Conservation (phyloP, 1,140 invertebrate species). For the Hylaeus volcanicus region DNA sequence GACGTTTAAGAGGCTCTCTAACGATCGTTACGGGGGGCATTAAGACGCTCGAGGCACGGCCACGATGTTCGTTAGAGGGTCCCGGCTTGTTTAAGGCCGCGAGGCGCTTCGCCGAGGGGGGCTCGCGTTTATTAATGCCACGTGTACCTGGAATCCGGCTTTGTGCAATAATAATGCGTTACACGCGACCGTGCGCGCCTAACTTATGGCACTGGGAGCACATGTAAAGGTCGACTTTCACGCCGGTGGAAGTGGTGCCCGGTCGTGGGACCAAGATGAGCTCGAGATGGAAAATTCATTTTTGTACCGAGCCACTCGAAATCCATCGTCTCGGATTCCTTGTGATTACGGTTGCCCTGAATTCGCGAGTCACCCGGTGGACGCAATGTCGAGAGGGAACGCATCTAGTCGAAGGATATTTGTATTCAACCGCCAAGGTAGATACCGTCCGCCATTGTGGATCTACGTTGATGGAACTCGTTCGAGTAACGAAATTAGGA, state of each 20-base stretch:
- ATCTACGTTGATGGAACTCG: neutral
- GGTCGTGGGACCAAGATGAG: neutral
- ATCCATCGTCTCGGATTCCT: no score
- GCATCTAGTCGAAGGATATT: neutral
- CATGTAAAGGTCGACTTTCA: conserved; percentile 12
- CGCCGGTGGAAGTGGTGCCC: neutral
- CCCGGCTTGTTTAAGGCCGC: conserved; percentile 23
- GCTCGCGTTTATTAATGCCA: conserved; percentile 22
- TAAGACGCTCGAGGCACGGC: conserved; percentile 22
- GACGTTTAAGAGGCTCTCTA: conserved; percentile 31
- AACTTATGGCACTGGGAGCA: neutral
- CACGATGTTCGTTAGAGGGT: conserved; percentile 31
- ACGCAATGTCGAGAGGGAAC: neutral
- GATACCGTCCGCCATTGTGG: neutral
- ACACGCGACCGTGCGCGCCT: neutral
- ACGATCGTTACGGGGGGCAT: conserved; percentile 43
- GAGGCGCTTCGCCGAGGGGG: neutral
- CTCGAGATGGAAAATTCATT: neutral
- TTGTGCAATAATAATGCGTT: conserved; percentile 25
- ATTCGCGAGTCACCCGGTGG: neutral
- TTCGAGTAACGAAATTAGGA: conserved; percentile 29
- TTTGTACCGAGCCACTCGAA: no score
- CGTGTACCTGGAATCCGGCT: conserved; percentile 5
- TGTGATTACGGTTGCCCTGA: no score
- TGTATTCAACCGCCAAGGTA: neutral